These are phyloP conservation scores for Mungos mungo DNA, from an alignment of 2,113 vertebrate genomes.

Conservation along the genomic window DNA sequence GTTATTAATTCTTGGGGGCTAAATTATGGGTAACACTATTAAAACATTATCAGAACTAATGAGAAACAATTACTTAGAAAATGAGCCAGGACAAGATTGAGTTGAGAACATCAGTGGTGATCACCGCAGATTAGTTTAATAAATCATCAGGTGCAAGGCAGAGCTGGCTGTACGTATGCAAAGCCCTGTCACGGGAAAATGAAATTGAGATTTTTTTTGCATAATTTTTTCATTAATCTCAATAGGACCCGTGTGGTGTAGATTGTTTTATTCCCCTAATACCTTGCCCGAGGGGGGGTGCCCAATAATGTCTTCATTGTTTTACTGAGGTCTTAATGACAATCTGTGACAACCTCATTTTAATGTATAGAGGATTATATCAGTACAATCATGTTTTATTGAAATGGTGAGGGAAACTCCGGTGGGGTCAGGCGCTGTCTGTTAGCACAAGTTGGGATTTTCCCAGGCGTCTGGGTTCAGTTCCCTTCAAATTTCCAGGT, in stretches of 20 bases:
- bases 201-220: constrained; percentile 92
- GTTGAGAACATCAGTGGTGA: constrained; percentile 81
- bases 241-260: constrained; percentile 91
- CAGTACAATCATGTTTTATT: constrained; percentile 84
- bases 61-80: constrained; percentile 94
- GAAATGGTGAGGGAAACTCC: constrained; percentile 64
- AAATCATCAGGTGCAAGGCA: constrained; percentile 91
- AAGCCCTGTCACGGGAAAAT: constrained; percentile 89
- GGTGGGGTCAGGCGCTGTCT: background rate
- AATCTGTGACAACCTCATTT: constrained; percentile 90
- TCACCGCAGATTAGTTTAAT: constrained; percentile 90
- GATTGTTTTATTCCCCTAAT: constrained; percentile 93
- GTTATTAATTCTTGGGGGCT: constrained; percentile 89
- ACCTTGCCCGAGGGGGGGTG: constrained; percentile 85
- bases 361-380: constrained; percentile 84
- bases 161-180: constrained; percentile 85
- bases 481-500: background rate
- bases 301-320: constrained; percentile 93
- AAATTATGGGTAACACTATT: constrained; percentile 94
- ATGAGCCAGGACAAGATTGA: constrained; percentile 88
- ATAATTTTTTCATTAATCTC: constrained; percentile 97
- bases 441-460: background rate
- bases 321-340: constrained; percentile 92
- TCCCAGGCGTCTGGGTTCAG: background rate
- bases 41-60: constrained; percentile 94